Conservation (phyloP, 2,888 invertebrate species). For the Caenorhabditis panamensis region DNA sequence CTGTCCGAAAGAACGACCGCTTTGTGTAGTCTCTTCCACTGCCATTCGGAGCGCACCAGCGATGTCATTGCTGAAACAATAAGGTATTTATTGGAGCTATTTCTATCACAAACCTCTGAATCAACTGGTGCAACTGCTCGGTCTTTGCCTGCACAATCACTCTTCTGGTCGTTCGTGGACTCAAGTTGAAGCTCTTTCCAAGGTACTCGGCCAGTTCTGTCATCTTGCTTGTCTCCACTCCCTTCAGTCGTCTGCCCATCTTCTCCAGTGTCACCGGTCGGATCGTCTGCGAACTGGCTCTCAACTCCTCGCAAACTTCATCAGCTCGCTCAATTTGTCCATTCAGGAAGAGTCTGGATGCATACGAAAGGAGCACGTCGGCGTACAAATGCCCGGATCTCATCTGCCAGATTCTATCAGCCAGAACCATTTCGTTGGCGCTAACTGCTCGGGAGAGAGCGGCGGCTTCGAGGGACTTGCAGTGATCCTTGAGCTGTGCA, state of each 20-base stretch:
- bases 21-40: slow-evolving; percentile 41
- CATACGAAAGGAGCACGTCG: slow-evolving; percentile 53
- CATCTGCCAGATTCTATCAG: slow-evolving; percentile 60
- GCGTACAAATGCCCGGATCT: slow-evolving; percentile 37
- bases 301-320: slow-evolving; percentile 56
- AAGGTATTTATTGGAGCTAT: neutral
- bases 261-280: slow-evolving; percentile 50
- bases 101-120: slow-evolving; percentile 33
- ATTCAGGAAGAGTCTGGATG: slow-evolving; percentile 49
- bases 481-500: neutral
- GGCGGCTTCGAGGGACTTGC: slow-evolving; percentile 11
- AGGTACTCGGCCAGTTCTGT: slow-evolving; percentile 45
- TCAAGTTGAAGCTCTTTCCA: slow-evolving; percentile 52
- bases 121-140: slow-evolving; percentile 35
- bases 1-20: slow-evolving; percentile 59
- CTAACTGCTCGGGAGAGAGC: slow-evolving; percentile 42
- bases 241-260: slow-evolving; percentile 49
- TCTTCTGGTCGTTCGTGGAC: slow-evolving; percentile 20
- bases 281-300: slow-evolving; percentile 49
- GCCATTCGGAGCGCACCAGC: slow-evolving; percentile 54
- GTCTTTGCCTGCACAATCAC: slow-evolving; percentile 54
- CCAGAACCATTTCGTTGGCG: slow-evolving; percentile 40
- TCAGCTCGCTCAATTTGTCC: slow-evolving; percentile 51
- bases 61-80: slow-evolving; percentile 40
- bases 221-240: slow-evolving; percentile 43